Base-by-base conservation (phyloP, 2,888 invertebrate genomes). In the Drosophila demipolita region DNA sequence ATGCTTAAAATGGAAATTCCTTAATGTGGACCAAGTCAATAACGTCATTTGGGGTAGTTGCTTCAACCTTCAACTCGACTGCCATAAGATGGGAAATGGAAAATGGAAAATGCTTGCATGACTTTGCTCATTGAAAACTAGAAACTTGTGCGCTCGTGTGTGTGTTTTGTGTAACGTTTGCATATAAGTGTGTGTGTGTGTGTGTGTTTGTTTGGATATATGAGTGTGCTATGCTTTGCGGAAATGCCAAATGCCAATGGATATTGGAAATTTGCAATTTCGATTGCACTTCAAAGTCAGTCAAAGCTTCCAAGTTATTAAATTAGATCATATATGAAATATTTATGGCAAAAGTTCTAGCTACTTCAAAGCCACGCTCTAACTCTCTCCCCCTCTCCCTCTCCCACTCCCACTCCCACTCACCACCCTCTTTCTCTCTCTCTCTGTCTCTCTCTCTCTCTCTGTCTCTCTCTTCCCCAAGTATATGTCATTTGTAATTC, bases 291-390 rank as follows among this genome's bases (percentile, higher is more conserved):
- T 83, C 75, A 85, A 85, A 88, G 82, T 87, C 85, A 67, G 71
- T 76, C 73, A 77, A 73, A 83, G 80, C 78, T 79, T 69, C 68
- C 77, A 87, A 84, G 88, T 85, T 85, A 85, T 85, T 83, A 85
- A 86, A 88, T 85, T 88, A 83, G 85, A 85, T 86, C 88, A 80
- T 72, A 85, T 85, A 88, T 85, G 86, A 86, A 85, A 88, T 85
- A 85, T 88, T 88, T 88, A 85, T 85, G 78, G 58, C 69, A 66
- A 80, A 80, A 85, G 71, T 80, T 85, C 40, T 29, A 38, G 38
- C 26, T n/a, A 26, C 49, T 63, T 68, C 48, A 55, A 45, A 55
- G 20, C 45, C 49, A 2, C 53, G 26, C 11, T 48, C 17, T 38
- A 52, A 20, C 33, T 17, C 54, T 23, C 17, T 26, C 5, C 35